Evolutionary conservation across 1,140 invertebrate genomes (phyloP).

Genomic region (Magallana angulata): DNA sequence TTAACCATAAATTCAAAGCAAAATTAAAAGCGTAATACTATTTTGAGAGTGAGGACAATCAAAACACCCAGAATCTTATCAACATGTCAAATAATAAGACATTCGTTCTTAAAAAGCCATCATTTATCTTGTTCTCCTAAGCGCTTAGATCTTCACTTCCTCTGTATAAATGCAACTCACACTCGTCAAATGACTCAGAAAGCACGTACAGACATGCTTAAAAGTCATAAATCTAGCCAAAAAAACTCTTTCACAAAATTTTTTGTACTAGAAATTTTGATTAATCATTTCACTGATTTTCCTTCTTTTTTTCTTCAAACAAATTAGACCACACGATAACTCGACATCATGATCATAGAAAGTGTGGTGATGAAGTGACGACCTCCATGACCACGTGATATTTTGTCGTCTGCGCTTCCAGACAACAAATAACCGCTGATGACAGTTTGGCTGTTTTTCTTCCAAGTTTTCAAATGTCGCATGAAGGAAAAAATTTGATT

Average conservation of each 20-base stretch:
- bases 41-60: background rate
- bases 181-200: background rate
- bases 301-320: background rate
- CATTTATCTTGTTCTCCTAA: constrained; percentile 1
- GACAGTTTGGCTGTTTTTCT: background rate
- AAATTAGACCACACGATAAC: constrained; percentile 6
- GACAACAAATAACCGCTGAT: background rate
- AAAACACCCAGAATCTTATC: background rate
- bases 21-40: background rate
- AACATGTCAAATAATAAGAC: background rate
- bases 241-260: background rate
- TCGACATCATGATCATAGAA: background rate
- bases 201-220: background rate
- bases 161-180: background rate
- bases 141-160: background rate
- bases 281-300: background rate
- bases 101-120: background rate
- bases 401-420: background rate
- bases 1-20: background rate
- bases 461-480: constrained; percentile 12
- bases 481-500: background rate
- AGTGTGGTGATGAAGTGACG: background rate
- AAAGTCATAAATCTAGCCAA: background rate
- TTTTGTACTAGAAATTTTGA: background rate
- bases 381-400: background rate